Conservation (phyloP, 2,888 invertebrate species). For the Heliconius hortense region DNA sequence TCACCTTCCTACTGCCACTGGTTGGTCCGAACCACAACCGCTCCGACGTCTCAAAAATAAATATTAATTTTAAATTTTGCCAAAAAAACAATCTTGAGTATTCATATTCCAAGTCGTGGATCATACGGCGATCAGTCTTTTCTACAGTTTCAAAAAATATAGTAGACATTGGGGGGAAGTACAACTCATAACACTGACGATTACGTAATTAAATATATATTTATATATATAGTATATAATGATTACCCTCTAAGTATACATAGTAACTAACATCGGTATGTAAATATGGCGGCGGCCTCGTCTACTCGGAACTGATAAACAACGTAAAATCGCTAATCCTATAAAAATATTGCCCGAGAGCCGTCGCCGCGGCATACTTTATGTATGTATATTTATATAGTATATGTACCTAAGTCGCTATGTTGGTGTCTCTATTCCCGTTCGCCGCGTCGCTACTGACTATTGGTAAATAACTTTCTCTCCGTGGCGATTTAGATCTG, state of each 20-base stretch:
- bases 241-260: slow-evolving; percentile 60
- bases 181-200: slow-evolving; percentile 54
- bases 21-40: slow-evolving; percentile 74
- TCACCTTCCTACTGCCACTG: slow-evolving; percentile 61
- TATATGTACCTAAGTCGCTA: slow-evolving; percentile 75
- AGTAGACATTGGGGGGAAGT: slow-evolving; percentile 59
- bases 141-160: slow-evolving; percentile 71
- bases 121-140: slow-evolving; percentile 73
- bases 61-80: slow-evolving; percentile 58
- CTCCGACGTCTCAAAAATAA: slow-evolving; percentile 63
- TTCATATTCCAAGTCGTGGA: slow-evolving; percentile 67
- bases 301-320: slow-evolving; percentile 60
- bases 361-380: slow-evolving; percentile 56
- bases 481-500: slow-evolving; percentile 59
- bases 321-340: slow-evolving; percentile 76
- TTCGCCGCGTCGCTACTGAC: slow-evolving; percentile 67
- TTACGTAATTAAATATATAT: slow-evolving; percentile 65
- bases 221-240: slow-evolving; percentile 55
- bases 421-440: slow-evolving; percentile 80
- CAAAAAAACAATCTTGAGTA: slow-evolving; percentile 65
- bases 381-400: slow-evolving; percentile 65
- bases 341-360: slow-evolving; percentile 58
- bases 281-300: slow-evolving; percentile 62
- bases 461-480: slow-evolving; percentile 70
- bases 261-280: slow-evolving; percentile 79